These are phyloP conservation scores for Idaea aversata DNA, from an alignment of 2,888 invertebrate species.

Conservation along the genomic window DNA sequence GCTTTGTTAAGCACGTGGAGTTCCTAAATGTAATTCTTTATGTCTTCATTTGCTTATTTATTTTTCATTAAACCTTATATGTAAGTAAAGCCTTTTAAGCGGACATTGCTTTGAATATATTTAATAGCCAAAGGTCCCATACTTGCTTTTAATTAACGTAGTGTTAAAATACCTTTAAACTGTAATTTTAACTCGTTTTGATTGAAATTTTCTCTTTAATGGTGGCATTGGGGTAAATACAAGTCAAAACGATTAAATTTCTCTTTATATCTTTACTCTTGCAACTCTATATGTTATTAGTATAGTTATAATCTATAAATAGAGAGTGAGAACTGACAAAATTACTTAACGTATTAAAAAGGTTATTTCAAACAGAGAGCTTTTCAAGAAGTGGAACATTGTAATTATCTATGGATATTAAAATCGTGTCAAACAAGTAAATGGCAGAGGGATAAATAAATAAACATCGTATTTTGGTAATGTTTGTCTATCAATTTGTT, in stretches of 20 bases:
- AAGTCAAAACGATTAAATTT: constrained; percentile 9
- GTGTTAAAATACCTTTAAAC: background rate
- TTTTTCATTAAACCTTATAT: background rate
- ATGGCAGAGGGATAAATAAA: background rate
- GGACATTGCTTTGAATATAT: background rate
- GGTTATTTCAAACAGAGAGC: background rate
- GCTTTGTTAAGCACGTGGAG: background rate
- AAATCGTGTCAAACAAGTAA: background rate
- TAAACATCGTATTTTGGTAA: background rate
- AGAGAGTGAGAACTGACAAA: background rate
- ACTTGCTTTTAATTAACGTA: background rate
- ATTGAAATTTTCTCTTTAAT: background rate
- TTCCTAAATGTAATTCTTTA: background rate
- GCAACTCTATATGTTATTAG: too few species aligned
- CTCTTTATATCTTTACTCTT: background rate
- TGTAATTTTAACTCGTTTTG: background rate
- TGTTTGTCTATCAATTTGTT: background rate
- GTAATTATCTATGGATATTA: background rate
- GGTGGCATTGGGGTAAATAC: background rate
- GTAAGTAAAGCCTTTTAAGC: background rate
- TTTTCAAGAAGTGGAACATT: background rate
- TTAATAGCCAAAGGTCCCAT: background rate
- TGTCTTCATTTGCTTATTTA: background rate
- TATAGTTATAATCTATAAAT: too few species aligned
- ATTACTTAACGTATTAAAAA: background rate